phyloP scores from a whole-genome alignment of 2,113 vertebrate species.

The Enhydra lutris region DNA sequence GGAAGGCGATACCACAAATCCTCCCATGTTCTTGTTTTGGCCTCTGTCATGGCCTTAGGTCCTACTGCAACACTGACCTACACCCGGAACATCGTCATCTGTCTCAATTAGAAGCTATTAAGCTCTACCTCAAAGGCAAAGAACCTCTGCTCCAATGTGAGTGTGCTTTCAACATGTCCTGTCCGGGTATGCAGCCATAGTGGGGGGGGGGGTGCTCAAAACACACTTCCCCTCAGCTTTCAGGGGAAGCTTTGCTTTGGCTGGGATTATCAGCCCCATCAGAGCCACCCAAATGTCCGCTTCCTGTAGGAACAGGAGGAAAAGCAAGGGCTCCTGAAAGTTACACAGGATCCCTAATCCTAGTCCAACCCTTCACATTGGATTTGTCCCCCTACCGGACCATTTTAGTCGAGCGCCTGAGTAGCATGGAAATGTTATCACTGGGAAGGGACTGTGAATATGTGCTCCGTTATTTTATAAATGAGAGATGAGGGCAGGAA shows the following conservation, averaged over 20 bases:
- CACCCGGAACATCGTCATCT: slow-evolving; percentile 94
- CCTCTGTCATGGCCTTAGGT: slow-evolving; percentile 83
- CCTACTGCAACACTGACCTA: slow-evolving; percentile 96
- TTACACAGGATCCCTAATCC: background rate
- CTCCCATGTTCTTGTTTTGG: slow-evolving; percentile 58
- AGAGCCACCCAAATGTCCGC: background rate
- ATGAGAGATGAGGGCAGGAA: background rate
- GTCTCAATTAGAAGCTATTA: slow-evolving; percentile 95
- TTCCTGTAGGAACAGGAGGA: background rate
- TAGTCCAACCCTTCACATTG: background rate
- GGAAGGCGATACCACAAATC: background rate
- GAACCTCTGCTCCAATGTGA: slow-evolving; percentile 93
- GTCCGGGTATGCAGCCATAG: rapidly evolving
- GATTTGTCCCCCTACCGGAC: background rate
- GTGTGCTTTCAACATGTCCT: slow-evolving; percentile 60
- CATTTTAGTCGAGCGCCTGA: background rate
- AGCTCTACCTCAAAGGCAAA: slow-evolving; percentile 93
- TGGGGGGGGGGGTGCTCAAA: background rate
- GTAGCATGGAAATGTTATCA: background rate
- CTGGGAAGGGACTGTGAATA: background rate
- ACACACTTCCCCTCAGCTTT: background rate
- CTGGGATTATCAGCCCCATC: background rate
- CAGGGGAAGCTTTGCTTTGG: background rate
- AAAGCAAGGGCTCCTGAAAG: background rate
- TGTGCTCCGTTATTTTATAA: background rate